Evolutionary conservation across 2,113 vertebrate species (phyloP).

Genomic region (Hyperopisus bebe): DNA sequence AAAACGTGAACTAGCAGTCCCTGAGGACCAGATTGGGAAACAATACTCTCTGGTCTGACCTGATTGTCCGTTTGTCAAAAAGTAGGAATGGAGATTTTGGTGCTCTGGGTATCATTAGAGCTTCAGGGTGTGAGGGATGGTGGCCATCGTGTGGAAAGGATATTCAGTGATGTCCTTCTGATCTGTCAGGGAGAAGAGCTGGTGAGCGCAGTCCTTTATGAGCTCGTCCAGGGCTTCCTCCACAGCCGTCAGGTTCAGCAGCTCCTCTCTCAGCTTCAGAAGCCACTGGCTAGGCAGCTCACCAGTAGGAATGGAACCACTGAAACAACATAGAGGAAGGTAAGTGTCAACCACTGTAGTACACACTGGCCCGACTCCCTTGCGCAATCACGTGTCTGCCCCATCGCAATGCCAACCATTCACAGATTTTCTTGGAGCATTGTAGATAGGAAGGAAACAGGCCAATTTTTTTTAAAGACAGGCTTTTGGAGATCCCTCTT

Average conservation of each 20-base stretch:
- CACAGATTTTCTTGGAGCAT: neutral
- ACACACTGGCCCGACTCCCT: neutral
- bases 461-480: neutral
- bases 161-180: slow-evolving; percentile 75
- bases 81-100: neutral
- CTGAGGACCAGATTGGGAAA: neutral
- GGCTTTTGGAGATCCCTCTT: neutral
- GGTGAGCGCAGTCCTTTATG: slow-evolving; percentile 78
- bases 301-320: slow-evolving; percentile 58
- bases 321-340: slow-evolving; percentile 40
- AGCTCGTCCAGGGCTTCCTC: slow-evolving; percentile 82
- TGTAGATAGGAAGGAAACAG: neutral
- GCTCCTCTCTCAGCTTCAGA: slow-evolving; percentile 61
- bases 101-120: neutral
- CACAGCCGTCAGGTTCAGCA: slow-evolving; percentile 71
- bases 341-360: neutral
- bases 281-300: slow-evolving; percentile 37
- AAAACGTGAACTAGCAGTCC: neutral
- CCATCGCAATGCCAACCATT: neutral
- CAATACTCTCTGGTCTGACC: neutral
- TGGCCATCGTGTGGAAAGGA: slow-evolving; percentile 61
- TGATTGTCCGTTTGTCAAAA: neutral
- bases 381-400: neutral
- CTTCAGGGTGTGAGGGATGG: neutral
- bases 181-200: slow-evolving; percentile 78